A percentile compares a stretch with the other conserved stretches of the same genome.
These are phyloP conservation scores for Papilio aristodemus DNA, from an alignment of 1,140 invertebrate species.

Conservation along the genomic window DNA sequence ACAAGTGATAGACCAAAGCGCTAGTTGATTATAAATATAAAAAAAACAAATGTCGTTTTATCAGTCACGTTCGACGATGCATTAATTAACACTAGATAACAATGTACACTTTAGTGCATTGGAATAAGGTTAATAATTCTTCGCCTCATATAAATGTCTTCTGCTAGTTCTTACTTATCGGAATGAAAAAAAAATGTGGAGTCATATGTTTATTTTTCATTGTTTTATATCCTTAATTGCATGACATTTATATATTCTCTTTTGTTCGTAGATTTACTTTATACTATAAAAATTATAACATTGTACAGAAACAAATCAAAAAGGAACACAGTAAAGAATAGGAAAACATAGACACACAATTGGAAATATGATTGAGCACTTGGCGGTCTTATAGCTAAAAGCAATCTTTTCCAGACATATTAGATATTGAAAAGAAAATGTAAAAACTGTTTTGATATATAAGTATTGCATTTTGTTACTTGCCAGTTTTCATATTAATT, in stretches of 20 bases:
- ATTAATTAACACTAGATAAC: neutral
- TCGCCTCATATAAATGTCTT: neutral
- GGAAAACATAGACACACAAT: too few relatives aligned
- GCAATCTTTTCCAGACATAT: too few relatives aligned
- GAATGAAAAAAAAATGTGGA: neutral
- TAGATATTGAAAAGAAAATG: too few relatives aligned
- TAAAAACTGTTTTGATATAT: too few relatives aligned
- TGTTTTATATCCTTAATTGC: neutral
- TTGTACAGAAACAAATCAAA: neutral
- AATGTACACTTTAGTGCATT: slow-evolving; percentile 8
- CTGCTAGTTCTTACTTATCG: neutral
- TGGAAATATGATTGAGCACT: too few relatives aligned
- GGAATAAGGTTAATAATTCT: slow-evolving; percentile 6
- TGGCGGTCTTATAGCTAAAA: too few relatives aligned
- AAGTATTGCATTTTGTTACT: too few relatives aligned
- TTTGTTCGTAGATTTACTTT: neutral
- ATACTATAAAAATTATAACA: neutral
- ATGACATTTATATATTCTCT: neutral
- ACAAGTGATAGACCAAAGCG: slow-evolving; percentile 1
- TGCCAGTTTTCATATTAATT: too few relatives aligned
- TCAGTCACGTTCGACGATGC: neutral
- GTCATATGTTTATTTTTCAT: neutral
- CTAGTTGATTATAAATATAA: slow-evolving; percentile 5
- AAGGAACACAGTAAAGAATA: too few relatives aligned
- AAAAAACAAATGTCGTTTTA: neutral